These are phyloP conservation scores for Gyrodactylus bullatarudis DNA, from an alignment of 1,140 invertebrate genomes.

Conservation along the genomic window DNA sequence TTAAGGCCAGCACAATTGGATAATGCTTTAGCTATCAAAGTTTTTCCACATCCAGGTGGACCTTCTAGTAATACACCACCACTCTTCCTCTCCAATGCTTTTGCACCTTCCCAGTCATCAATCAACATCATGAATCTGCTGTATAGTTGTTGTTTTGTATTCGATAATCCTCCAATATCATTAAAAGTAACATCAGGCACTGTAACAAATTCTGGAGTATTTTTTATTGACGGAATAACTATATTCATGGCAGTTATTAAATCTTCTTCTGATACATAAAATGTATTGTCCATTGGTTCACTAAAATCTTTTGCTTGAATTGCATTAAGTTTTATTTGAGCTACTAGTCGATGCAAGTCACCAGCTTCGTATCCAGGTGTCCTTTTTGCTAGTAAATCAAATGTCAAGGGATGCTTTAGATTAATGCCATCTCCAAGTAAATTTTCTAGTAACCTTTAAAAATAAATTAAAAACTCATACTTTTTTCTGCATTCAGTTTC, in stretches of 20 bases:
- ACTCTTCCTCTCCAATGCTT: not conserved
- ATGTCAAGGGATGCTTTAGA: not conserved
- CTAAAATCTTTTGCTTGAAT: not conserved
- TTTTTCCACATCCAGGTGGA: conserved; percentile 4
- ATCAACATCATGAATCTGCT: not conserved
- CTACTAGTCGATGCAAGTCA: not conserved
- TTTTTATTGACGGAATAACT: not conserved
- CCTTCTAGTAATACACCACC: conserved; percentile 1
- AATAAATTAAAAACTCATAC: too few species aligned
- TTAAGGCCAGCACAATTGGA: conserved; percentile 81
- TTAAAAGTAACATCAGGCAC: not conserved
- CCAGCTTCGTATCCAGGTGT: not conserved
- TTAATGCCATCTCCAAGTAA: not conserved
- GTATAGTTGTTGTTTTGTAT: not conserved
- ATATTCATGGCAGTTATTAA: not conserved
- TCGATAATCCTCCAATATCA: not conserved
- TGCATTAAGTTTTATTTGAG: not conserved
- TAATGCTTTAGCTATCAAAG: conserved; percentile 26
- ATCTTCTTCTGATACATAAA: not conserved
- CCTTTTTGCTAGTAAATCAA: not conserved
- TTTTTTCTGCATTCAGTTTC: not conserved
- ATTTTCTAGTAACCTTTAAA: not conserved
- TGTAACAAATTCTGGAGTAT: not conserved
- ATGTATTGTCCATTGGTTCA: not conserved
- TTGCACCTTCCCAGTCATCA: not conserved